Base-by-base conservation (phyloP, 2,888 invertebrate species). In the Agrypnus murinus region DNA sequence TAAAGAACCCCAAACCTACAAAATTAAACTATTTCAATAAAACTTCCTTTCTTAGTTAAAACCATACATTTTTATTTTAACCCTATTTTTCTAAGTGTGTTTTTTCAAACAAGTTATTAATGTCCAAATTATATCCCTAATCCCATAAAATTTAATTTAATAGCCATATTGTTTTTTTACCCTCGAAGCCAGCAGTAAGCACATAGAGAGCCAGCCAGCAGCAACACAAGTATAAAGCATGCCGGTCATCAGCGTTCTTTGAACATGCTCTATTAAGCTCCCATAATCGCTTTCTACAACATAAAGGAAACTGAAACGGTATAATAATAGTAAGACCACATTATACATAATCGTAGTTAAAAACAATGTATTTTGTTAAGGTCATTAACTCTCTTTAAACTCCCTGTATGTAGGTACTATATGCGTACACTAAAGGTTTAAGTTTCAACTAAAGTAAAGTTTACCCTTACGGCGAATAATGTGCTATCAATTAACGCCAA, bases 71-170 rank as follows among this genome's bases (percentile, higher is more conserved):
- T 43, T 14, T 43, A 43, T 14, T 25, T 25, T 25, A 3, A 3
- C 5, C 25, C 25, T 25, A 5, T 25, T n/a, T n/a, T n/a, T n/a
- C n/a, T 3, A 25, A 25, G 25, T 43, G 2, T 43, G 14, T 14
- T 50, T 19, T n/a, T 12, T 50, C 9, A 9, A 32, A 50, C 31
- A 31, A 50, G 50, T 31, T 57, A 57, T 57, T 36, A 36, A 57
- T 36, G 19, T 38, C 19, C 36, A 38, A 57, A 57, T 57, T 50
- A 50, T 9, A 53, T 8, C 53, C 14, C 31, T 57, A 57, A 57
- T 57, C 57, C 36, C 57, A 7, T 57, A 34, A 57, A 36, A 9
- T 57, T 57, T 36, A 57, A 57, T 57, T 57, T 57, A 57, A 57
- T 15, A 14, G n/a, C 34, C 36, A 14, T 36, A 57, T 19, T 57